Evolutionary conservation across 2,888 invertebrate genomes (phyloP).

Genomic region (Drosophila barbarae): DNA sequence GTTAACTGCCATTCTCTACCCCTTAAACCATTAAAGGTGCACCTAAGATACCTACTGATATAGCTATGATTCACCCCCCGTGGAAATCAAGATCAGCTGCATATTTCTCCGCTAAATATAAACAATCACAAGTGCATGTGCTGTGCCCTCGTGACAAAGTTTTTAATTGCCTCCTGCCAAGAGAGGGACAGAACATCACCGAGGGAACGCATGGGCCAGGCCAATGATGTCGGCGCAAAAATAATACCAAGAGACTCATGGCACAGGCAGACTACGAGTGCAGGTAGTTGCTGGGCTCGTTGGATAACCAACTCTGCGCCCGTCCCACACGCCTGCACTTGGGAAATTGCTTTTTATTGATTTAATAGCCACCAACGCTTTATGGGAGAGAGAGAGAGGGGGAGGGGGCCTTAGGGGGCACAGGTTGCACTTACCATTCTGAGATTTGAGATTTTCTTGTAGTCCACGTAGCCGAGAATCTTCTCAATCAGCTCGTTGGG

Average conservation of each 20-base stretch:
- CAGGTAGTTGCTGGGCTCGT: slow-evolving; percentile 49
- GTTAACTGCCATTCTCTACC: not conserved
- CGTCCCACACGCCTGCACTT: slow-evolving; percentile 57
- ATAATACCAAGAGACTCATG: slow-evolving; percentile 41
- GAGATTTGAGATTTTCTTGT: slow-evolving; percentile 88
- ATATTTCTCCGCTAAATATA: slow-evolving; percentile 31
- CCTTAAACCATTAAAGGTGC: too few species aligned
- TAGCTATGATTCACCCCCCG: not conserved
- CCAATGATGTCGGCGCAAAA: slow-evolving; percentile 41
- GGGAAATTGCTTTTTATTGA: slow-evolving; percentile 70
- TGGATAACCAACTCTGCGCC: slow-evolving; percentile 37
- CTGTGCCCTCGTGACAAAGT: slow-evolving; percentile 40
- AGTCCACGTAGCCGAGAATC: slow-evolving; percentile 87
- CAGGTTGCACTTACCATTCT: slow-evolving; percentile 85
- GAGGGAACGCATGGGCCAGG: slow-evolving; percentile 29
- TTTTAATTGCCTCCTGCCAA: slow-evolving; percentile 46
- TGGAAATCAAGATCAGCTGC: slow-evolving; percentile 16
- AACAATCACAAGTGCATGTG: slow-evolving; percentile 48
- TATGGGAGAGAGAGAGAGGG: not conserved
- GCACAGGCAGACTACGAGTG: slow-evolving; percentile 38
- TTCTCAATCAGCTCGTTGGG: slow-evolving; percentile 90
- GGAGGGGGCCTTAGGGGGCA: not conserved
- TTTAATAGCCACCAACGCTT: slow-evolving; percentile 51
- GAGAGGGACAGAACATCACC: slow-evolving; percentile 4
- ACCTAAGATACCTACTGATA: too few species aligned